Base-by-base conservation (phyloP, 2,797 vertebrate species). In the Sebastes hubbsi region DNA sequence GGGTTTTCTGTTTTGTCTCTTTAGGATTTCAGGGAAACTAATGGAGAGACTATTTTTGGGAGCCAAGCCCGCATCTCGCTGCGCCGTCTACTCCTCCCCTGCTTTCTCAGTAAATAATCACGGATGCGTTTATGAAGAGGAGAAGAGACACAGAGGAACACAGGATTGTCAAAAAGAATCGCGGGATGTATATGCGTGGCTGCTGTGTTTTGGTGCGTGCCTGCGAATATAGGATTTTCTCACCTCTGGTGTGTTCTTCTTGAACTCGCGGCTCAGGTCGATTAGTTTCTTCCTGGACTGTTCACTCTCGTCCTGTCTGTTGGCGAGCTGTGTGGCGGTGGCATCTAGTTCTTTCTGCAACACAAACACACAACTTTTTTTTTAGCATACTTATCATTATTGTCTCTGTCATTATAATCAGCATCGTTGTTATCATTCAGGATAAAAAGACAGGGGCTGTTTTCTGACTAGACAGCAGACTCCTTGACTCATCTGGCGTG, bases 161-260 rank as follows among this genome's bases (percentile, higher is more conserved):
- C 61, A 2, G 24, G 73, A 78, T 56, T 78, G 83, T 78, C 77
- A 78, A 83, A 54, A 87, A 82, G 62, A 77, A 80, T 52, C 3
- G 66, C 6, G 5, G 58, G 18, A 42, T 25, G 52, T 30, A 30
- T 59, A 54, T 52, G 42, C 56, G 5, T 2, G 14, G 58, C 25
- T 56, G 68, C 18, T 83, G 73, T 82, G 76, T 75, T 8, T 49
- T 8, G 46, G 38, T 80, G 80, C 24, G 49, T 60, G 72, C 77
- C 84, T 72, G 73, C 63, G 64, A 74, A 82, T 32, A 74, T 83
- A 60, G 2, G 64, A 72, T 78, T 67, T 62, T 80, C 97, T 97
- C 95, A 99, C 99, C 97, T 99, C 99, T 88, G 99, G 97, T 95
- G 98, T 99, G 97, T 97, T 99, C 93, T 99, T 99, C 96, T 99